These are phyloP conservation scores for Escarpia spicata DNA, from an alignment of 2,888 invertebrate genomes.

Conservation along the genomic window DNA sequence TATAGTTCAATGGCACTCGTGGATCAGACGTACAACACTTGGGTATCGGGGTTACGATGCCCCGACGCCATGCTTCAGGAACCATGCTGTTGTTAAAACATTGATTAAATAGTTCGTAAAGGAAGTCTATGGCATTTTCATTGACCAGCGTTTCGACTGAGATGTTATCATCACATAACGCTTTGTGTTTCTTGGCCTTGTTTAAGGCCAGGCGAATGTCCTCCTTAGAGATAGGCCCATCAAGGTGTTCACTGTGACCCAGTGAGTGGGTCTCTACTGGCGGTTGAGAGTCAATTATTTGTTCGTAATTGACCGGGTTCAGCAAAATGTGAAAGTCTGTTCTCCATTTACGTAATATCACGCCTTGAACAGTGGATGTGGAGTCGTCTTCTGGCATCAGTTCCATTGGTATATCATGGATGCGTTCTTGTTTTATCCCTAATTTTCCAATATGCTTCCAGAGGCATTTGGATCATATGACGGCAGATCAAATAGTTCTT, in stretches of 20 bases:
- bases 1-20: background rate
- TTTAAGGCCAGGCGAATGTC: slow-evolving; percentile 21
- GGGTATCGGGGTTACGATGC: background rate
- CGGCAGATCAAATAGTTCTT: too few relatives aligned
- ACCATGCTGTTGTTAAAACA: slow-evolving; percentile 18
- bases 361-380: slow-evolving; percentile 18
- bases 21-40: slow-evolving; percentile 8
- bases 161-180: background rate
- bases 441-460: background rate
- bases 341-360: slow-evolving; percentile 3
- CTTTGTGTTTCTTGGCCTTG: slow-evolving; percentile 19
- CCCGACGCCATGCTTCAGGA: background rate
- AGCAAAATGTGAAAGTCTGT: background rate
- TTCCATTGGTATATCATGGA: background rate
- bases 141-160: background rate
- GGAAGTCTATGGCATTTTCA: slow-evolving; percentile 17
- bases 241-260: background rate
- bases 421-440: background rate
- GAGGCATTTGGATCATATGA: too few relatives aligned
- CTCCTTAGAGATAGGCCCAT: background rate
- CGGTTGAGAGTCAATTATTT: slow-evolving; percentile 10
- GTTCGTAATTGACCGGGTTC: slow-evolving; percentile 8
- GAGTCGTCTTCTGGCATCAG: background rate
- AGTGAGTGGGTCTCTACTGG: background rate
- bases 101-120: slow-evolving; percentile 17